A percentile compares a stretch with the other conserved stretches of the same genome.
These are phyloP conservation scores for Leuciscus idus DNA, from an alignment of 2,113 vertebrate genomes.

Conservation along the genomic window DNA sequence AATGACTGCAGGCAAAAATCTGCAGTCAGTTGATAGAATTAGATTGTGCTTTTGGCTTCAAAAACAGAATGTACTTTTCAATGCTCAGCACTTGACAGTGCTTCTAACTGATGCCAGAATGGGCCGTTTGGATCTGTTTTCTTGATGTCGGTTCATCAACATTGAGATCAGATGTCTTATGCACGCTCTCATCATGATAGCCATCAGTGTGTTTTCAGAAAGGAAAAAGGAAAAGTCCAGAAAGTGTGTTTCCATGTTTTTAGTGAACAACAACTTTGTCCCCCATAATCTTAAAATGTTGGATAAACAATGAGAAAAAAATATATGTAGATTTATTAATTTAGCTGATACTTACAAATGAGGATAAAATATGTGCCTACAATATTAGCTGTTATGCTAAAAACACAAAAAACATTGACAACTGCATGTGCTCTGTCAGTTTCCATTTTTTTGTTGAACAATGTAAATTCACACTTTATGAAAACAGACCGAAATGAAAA, in stretches of 20 bases:
- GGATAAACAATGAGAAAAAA: not conserved
- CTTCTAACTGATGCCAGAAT: slow-evolving; percentile 15
- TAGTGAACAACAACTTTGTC: not conserved
- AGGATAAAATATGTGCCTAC: not conserved
- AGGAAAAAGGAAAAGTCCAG: too few relatives aligned
- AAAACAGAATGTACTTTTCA: slow-evolving; percentile 32
- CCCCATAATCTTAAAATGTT: not conserved
- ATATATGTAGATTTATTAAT: not conserved
- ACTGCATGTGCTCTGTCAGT: not conserved
- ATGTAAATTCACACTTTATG: not conserved
- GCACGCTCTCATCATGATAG: slow-evolving; percentile 28
- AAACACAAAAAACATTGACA: not conserved
- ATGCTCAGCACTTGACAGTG: slow-evolving; percentile 19
- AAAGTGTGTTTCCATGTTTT: too few relatives aligned
- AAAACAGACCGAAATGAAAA: not conserved
- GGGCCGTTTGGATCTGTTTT: slow-evolving; percentile 26
- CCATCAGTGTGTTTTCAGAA: not conserved
- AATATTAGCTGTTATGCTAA: not conserved
- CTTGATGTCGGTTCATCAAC: slow-evolving; percentile 10
- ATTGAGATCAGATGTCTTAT: slow-evolving; percentile 39
- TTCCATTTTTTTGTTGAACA: not conserved
- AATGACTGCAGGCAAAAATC: slow-evolving; percentile 23
- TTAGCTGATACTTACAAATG: not conserved
- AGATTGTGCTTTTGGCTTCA: slow-evolving; percentile 44
- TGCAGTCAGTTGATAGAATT: slow-evolving; percentile 30